Conservation (phyloP, 2,888 invertebrate species). For the Andrena marginata region DNA sequence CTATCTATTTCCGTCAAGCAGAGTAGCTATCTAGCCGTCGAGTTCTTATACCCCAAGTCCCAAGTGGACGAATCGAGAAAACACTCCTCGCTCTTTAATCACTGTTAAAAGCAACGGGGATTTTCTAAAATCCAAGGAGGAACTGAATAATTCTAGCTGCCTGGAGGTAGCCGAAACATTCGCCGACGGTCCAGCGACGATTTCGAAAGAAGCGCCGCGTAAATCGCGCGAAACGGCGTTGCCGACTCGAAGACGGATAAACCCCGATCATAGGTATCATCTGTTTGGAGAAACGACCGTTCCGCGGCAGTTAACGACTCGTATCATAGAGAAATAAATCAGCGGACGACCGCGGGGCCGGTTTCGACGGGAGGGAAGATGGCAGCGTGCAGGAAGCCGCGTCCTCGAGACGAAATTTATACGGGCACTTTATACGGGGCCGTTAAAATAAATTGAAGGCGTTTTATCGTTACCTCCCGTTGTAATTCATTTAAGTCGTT, state of each 20-base stretch:
- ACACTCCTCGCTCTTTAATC: too few relatives aligned
- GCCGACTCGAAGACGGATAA: neutral
- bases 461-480: conserved; percentile 74
- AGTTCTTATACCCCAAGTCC: too few relatives aligned
- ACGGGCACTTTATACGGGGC: conserved; percentile 78
- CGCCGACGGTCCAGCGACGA: too few relatives aligned
- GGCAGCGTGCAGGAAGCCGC: conserved; percentile 15
- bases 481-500: conserved; percentile 77
- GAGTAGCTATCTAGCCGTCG: too few relatives aligned
- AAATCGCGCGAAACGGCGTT: neutral
- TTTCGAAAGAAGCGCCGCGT: neutral
- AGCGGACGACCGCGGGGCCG: conserved; percentile 4
- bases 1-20: too few relatives aligned
- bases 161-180: too few relatives aligned
- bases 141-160: too few relatives aligned
- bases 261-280: neutral
- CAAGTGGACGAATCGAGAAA: too few relatives aligned
- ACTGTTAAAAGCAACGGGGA: too few relatives aligned
- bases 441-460: conserved; percentile 82
- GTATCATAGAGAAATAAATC: conserved; percentile 31
- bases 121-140: too few relatives aligned
- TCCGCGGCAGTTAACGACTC: conserved; percentile 6
- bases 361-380: neutral
- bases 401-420: conserved; percentile 76
- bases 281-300: neutral